These are phyloP conservation scores for Ploceus nigricollis DNA, from an alignment of 2,113 vertebrate species.

Conservation along the genomic window DNA sequence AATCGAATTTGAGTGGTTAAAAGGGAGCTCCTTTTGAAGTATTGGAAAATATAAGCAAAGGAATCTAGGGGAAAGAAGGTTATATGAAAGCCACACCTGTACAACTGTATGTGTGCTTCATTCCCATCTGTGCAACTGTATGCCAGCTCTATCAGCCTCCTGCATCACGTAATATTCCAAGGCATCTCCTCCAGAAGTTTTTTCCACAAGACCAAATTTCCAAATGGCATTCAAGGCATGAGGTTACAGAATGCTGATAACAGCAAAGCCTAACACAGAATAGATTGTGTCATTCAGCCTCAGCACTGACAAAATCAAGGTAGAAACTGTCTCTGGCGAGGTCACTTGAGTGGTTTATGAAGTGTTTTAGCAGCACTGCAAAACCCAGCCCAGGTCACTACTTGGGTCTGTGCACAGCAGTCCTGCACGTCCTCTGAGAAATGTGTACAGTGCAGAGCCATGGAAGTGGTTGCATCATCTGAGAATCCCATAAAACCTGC, in stretches of 20 bases:
- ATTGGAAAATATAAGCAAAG: neutral
- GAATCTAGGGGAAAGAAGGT: neutral
- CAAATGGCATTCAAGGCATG: neutral
- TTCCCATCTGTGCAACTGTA: neutral
- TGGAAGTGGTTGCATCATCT: neutral
- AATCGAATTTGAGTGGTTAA: accelerated
- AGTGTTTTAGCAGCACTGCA: neutral
- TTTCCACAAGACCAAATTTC: neutral
- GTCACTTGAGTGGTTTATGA: neutral
- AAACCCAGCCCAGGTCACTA: neutral
- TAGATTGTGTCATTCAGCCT: neutral
- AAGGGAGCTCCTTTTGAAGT: neutral
- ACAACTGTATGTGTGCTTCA: neutral
- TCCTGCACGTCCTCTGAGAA: neutral
- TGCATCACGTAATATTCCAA: neutral
- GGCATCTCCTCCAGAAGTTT: neutral
- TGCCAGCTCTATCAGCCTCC: neutral
- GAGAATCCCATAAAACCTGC: neutral
- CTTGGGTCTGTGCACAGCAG: neutral
- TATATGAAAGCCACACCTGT: neutral
- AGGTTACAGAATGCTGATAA: neutral
- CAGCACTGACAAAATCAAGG: neutral
- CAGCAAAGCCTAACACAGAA: neutral
- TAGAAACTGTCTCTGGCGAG: neutral
- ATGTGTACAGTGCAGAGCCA: accelerated